phyloP scores from a whole-genome alignment of 2,888 invertebrate species.

The Trilocha varians region DNA sequence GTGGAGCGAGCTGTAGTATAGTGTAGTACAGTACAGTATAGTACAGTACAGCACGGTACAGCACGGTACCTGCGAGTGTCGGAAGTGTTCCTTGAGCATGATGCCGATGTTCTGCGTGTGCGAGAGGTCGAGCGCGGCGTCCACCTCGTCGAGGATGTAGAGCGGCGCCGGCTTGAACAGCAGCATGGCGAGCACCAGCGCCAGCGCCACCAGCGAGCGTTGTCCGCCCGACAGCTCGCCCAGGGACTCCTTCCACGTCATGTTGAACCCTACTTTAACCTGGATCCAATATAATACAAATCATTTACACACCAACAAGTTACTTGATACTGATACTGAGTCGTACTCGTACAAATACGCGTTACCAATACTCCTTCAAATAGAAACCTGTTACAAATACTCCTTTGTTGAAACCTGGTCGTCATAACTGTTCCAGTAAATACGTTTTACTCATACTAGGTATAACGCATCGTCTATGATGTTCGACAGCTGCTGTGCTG shows the following conservation, averaged over 20 bases:
- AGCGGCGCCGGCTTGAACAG: conserved; percentile 98
- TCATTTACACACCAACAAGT: too few relatives aligned
- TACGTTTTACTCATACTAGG: too few relatives aligned
- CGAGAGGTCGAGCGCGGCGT: conserved; percentile 96
- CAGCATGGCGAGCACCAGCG: conserved; percentile 95
- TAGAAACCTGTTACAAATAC: too few relatives aligned
- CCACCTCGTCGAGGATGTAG: conserved; percentile 99
- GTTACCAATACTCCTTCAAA: too few relatives aligned
- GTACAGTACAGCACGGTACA: neutral
- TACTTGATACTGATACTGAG: too few relatives aligned
- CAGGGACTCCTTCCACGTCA: conserved; percentile 95
- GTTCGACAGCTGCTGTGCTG: too few relatives aligned
- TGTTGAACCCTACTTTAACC: conserved; percentile 87
- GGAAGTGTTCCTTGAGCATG: conserved; percentile 82
- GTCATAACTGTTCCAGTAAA: too few relatives aligned
- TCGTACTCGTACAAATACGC: too few relatives aligned
- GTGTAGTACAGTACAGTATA: too few relatives aligned
- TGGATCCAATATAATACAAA: conserved; percentile 11
- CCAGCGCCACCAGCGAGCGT: conserved; percentile 94
- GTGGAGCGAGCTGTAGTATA: too few relatives aligned
- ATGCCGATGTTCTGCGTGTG: conserved; percentile 99
- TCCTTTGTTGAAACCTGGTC: too few relatives aligned
- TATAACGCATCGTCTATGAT: too few relatives aligned
- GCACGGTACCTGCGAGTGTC: conserved; percentile 24
- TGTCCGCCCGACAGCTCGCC: conserved; percentile 98